These are phyloP conservation scores for Agrypnia vestita DNA, from an alignment of 1,140 invertebrate species.

Conservation along the genomic window DNA sequence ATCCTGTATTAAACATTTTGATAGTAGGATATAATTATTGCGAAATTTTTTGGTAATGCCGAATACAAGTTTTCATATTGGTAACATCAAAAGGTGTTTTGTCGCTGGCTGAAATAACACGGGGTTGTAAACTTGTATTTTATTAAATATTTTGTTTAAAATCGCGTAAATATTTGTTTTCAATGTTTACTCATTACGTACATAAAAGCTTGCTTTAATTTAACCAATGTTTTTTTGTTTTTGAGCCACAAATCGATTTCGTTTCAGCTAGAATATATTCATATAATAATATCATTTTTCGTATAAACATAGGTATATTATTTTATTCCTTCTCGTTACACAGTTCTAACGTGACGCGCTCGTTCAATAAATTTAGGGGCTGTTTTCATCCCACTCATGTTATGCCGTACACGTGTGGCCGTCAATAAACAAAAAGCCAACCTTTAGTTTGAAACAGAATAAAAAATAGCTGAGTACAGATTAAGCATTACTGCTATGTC, in stretches of 20 bases:
- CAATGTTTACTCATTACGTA: not conserved
- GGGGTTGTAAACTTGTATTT: slow-evolving; percentile 33
- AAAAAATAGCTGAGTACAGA: not conserved
- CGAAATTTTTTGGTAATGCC: slow-evolving; percentile 39
- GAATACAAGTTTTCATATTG: slow-evolving; percentile 41
- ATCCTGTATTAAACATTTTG: slow-evolving; percentile 47
- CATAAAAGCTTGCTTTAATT: slow-evolving; percentile 10
- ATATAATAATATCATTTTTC: no score
- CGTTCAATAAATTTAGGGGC: not conserved
- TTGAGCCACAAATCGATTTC: not conserved
- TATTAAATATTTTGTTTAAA: slow-evolving; percentile 52
- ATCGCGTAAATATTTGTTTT: slow-evolving; percentile 47
- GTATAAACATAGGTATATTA: not conserved
- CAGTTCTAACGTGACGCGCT: not conserved
- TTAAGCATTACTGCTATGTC: not conserved
- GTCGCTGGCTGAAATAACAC: slow-evolving; percentile 24
- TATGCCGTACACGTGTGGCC: not conserved
- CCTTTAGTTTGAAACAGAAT: not conserved
- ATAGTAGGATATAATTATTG: not conserved
- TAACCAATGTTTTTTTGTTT: not conserved
- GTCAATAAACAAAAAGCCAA: not conserved
- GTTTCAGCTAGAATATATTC: no score
- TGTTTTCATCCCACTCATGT: not conserved
- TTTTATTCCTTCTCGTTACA: no score
- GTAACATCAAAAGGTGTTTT: slow-evolving; percentile 49